phyloP scores from a whole-genome alignment of 2,797 vertebrate species.

The Emys orbicularis region DNA sequence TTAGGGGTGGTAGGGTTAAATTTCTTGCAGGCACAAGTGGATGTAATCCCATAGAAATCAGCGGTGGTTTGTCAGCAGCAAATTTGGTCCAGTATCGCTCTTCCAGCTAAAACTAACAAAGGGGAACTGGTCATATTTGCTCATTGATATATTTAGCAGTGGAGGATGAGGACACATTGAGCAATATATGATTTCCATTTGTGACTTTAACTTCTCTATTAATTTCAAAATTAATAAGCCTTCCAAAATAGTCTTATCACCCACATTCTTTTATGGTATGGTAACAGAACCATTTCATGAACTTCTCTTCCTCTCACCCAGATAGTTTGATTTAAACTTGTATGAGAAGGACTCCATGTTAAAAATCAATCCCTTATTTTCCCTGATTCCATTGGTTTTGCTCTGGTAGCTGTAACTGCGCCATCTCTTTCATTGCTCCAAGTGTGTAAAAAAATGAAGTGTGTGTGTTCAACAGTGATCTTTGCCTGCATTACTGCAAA shows the following conservation, averaged over 20 bases:
- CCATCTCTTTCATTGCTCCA: not conserved
- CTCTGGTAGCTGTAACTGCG: not conserved
- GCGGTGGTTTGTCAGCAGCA: not conserved
- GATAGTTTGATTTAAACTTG: not conserved
- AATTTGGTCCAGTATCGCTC: not conserved
- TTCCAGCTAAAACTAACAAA: not conserved
- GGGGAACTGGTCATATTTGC: not conserved
- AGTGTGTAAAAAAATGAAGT: not conserved
- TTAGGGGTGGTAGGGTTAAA: not conserved
- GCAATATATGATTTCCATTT: not conserved
- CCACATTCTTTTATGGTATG: rapidly evolving
- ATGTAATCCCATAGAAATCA: not conserved
- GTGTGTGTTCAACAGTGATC: not conserved
- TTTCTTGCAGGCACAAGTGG: not conserved
- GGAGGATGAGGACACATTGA: rapidly evolving
- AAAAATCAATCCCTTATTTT: not conserved
- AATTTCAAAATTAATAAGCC: constrained; percentile 4
- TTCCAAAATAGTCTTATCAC: not conserved
- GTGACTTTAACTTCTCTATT: constrained; percentile 10
- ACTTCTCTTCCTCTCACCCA: not conserved
- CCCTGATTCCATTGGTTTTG: not conserved
- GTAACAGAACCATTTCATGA: not conserved
- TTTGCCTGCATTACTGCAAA: not conserved
- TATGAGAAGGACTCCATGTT: not conserved
- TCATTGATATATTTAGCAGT: constrained; percentile 6